Evolutionary conservation across 2,888 invertebrate species (phyloP).

Genomic region (Strigamia crassipes): DNA sequence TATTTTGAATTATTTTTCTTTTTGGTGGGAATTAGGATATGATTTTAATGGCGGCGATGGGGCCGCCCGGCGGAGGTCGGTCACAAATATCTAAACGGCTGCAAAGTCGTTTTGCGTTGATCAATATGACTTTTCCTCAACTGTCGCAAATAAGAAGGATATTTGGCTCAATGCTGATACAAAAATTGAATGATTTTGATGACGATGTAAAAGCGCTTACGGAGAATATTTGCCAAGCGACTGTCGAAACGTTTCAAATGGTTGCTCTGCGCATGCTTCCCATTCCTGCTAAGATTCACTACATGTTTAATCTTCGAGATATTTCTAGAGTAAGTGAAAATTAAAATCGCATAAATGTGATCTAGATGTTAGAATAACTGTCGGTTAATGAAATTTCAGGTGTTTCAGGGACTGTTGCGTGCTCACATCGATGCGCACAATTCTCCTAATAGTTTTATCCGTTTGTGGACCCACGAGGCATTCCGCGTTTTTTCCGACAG

Average conservation of each 20-base stretch:
- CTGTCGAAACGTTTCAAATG: constrained; percentile 76
- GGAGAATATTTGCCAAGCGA: constrained; percentile 71
- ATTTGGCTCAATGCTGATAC: constrained; percentile 81
- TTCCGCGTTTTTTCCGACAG: constrained; percentile 84
- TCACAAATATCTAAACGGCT: constrained; percentile 78
- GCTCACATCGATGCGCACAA: constrained; percentile 78
- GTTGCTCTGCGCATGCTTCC: constrained; percentile 77
- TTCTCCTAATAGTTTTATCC: constrained; percentile 70
- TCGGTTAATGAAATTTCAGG: constrained; percentile 56
- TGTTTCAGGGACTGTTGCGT: constrained; percentile 76
- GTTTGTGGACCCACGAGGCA: constrained; percentile 85
- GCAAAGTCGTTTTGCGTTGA: constrained; percentile 74
- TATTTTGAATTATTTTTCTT: not conserved
- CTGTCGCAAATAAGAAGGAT: constrained; percentile 77
- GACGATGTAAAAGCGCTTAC: constrained; percentile 76
- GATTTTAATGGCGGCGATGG: constrained; percentile 79
- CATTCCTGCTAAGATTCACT: constrained; percentile 87
- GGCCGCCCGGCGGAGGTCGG: constrained; percentile 84
- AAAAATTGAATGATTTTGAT: constrained; percentile 76
- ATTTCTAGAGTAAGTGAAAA: constrained; percentile 72
- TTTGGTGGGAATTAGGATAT: constrained; percentile 66
- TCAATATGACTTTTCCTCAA: constrained; percentile 81
- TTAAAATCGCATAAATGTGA: constrained; percentile 44
- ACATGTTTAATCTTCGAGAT: constrained; percentile 84
- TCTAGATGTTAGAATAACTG: not conserved